Percentiles rank a stretch among this genome's conserved stretches.
Conservation (phyloP, 1,140 invertebrate species). For the Triops longicaudatus region DNA sequence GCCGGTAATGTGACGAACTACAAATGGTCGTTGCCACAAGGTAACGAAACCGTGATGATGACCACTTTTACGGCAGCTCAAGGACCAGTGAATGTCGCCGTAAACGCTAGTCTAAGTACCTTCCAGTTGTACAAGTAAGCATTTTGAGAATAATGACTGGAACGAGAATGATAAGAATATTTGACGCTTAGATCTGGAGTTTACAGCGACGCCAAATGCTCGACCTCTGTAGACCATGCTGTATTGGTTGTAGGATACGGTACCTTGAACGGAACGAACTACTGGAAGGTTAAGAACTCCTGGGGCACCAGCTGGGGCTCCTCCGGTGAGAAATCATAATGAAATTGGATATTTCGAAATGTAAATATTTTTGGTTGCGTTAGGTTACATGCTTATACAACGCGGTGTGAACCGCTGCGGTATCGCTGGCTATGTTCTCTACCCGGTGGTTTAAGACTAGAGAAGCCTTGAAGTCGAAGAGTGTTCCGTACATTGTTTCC, state of each 20-base stretch:
- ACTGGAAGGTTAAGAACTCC: constrained; percentile 46
- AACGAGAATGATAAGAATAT: too few relatives aligned
- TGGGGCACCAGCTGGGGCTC: too few relatives aligned
- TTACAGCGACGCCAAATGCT: constrained; percentile 2
- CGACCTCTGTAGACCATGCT: constrained; percentile 39
- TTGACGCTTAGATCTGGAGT: constrained; percentile 1
- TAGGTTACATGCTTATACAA: too few relatives aligned
- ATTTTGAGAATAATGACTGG: too few relatives aligned
- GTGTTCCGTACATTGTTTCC: too few relatives aligned
- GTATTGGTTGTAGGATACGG: constrained; percentile 46
- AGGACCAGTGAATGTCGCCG: neutral
- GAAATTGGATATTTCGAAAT: too few relatives aligned
- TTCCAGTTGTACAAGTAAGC: neutral
- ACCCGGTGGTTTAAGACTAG: too few relatives aligned
- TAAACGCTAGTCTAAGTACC: neutral
- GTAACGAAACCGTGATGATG: neutral
- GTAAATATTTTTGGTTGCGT: too few relatives aligned
- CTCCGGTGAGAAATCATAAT: too few relatives aligned
- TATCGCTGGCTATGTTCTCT: too few relatives aligned
- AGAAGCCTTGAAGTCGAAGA: too few relatives aligned
- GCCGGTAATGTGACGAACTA: neutral
- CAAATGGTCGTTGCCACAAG: neutral
- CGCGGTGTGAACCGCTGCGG: too few relatives aligned
- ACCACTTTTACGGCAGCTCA: neutral
- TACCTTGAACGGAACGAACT: constrained; percentile 41